Percentiles rank a stretch among this genome's conserved stretches.
Conservation (phyloP, 2,797 vertebrate genomes). For the Lophius americanus region DNA sequence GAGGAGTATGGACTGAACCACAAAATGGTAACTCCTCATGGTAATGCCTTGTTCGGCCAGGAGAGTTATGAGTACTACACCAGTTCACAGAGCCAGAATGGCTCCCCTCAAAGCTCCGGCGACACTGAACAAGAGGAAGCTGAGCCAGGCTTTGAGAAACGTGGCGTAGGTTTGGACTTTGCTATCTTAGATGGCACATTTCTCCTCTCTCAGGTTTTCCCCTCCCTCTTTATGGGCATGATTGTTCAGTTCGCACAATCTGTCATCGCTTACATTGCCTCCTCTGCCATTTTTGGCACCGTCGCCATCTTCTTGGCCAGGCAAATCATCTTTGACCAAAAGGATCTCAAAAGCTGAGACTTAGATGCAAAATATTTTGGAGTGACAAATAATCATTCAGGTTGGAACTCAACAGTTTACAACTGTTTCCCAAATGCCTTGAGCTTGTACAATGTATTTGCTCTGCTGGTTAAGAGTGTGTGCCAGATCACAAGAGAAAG, state of each 20-base stretch:
- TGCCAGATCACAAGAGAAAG: slow-evolving; percentile 8
- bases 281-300: slow-evolving; percentile 80
- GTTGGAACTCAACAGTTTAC: slow-evolving; percentile 51
- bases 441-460: slow-evolving; percentile 22
- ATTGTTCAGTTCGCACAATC: slow-evolving; percentile 84
- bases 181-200: slow-evolving; percentile 86
- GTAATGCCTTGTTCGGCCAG: slow-evolving; percentile 50
- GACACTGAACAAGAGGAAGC: slow-evolving; percentile 45
- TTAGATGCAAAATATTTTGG: slow-evolving; percentile 9
- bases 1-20: slow-evolving; percentile 57
- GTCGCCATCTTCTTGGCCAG: slow-evolving; percentile 80
- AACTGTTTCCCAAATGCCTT: slow-evolving; percentile 66
- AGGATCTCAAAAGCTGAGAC: slow-evolving; percentile 77
- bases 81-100: slow-evolving; percentile 55
- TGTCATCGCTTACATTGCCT: slow-evolving; percentile 84
- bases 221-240: slow-evolving; percentile 85
- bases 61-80: slow-evolving; percentile 60
- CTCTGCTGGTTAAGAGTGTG: slow-evolving; percentile 22
- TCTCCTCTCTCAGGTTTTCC: slow-evolving; percentile 86
- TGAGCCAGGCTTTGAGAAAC: slow-evolving; percentile 66
- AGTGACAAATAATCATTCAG: slow-evolving; percentile 29
- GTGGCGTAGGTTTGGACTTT: slow-evolving; percentile 85
- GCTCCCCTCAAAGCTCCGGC: slow-evolving; percentile 34
- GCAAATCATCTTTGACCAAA: slow-evolving; percentile 83
- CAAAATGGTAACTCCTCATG: slow-evolving; percentile 53